These are phyloP conservation scores for Eciton burchellii DNA, from an alignment of 1,140 invertebrate species.

Conservation along the genomic window DNA sequence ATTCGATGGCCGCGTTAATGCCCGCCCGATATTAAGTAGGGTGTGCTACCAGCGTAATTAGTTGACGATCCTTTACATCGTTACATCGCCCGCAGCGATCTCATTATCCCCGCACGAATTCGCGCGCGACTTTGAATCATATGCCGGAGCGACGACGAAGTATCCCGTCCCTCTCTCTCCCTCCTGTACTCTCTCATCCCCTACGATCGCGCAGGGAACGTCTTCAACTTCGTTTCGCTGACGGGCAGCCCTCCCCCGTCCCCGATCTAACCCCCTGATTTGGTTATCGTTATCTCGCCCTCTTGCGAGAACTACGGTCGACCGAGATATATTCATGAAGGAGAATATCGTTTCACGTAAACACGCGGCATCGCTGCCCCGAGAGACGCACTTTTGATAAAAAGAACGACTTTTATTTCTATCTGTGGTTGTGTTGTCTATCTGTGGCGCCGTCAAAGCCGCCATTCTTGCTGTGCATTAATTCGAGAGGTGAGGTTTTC, in stretches of 20 bases:
- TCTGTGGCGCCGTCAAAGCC: no score
- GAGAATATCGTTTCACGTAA: neutral
- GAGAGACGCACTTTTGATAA: no score
- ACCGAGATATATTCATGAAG: neutral
- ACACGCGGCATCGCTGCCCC: no score
- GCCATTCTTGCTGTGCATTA: no score
- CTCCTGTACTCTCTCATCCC: no score
- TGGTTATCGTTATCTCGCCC: neutral
- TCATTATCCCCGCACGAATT: constrained; percentile 40
- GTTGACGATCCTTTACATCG: constrained; percentile 48
- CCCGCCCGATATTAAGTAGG: constrained; percentile 34
- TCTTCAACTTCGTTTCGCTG: constrained; percentile 42
- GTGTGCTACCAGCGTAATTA: constrained; percentile 39
- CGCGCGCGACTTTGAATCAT: constrained; percentile 42
- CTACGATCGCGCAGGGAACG: neutral
- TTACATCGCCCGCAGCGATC: constrained; percentile 34
- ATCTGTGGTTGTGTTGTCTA: no score
- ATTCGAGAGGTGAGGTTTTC: no score
- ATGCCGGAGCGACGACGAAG: neutral
- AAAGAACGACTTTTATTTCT: no score
- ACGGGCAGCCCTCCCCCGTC: no score
- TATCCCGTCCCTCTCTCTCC: no score
- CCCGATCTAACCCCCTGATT: no score
- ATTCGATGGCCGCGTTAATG: constrained; percentile 41
- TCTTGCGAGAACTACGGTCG: neutral